Conservation (phyloP, 2,797 vertebrate genomes). For the Balearica regulorum region DNA sequence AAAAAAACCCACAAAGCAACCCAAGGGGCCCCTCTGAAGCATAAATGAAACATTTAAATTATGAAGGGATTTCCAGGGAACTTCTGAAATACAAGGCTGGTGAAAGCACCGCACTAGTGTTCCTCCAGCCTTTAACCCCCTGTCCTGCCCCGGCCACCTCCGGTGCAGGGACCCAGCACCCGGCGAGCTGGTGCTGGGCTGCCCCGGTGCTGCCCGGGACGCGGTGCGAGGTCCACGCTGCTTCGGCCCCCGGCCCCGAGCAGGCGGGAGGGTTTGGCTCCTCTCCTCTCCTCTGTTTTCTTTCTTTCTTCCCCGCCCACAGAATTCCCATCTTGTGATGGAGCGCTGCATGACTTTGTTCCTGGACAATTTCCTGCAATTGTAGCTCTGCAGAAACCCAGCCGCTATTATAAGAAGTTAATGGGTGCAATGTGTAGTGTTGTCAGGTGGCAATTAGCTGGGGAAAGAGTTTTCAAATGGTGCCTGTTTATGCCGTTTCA, state of each 20-base stretch:
- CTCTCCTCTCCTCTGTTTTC: not conserved
- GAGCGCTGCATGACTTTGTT: not conserved
- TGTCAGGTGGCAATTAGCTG: not conserved
- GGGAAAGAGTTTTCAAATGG: not conserved
- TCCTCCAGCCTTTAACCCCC: not conserved
- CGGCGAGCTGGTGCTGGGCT: not conserved
- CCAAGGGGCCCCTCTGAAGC: not conserved
- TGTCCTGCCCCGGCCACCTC: accelerated
- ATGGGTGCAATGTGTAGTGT: not conserved
- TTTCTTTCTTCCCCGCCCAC: not conserved
- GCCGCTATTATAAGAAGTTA: not conserved
- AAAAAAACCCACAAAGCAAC: not conserved
- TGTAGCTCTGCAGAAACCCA: not conserved
- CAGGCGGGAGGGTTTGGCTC: not conserved
- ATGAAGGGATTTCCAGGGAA: not conserved
- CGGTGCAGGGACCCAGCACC: not conserved
- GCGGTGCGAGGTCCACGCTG: not conserved
- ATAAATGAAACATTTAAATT: not conserved
- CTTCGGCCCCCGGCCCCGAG: not conserved
- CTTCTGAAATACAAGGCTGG: not conserved
- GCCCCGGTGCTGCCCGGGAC: not conserved
- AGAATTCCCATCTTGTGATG: slow-evolving; percentile 5
- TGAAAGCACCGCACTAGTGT: accelerated
- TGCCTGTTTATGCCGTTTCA: not conserved
- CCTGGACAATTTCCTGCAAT: slow-evolving; percentile 36